phyloP scores from a whole-genome alignment of 2,888 invertebrate genomes.

The Onchidella celtica region DNA sequence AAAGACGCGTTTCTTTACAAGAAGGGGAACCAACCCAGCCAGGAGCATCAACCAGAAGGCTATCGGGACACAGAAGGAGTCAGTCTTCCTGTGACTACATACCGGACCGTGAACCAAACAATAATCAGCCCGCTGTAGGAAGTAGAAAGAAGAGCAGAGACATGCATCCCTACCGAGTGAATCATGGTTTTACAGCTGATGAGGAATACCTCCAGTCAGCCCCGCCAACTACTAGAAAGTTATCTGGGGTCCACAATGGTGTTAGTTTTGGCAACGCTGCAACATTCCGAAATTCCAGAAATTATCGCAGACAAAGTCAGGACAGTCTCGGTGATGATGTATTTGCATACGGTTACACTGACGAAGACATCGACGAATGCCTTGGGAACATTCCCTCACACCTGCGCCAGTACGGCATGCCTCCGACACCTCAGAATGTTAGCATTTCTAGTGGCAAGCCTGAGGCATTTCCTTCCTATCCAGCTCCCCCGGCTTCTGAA shows the following conservation, averaged over 20 bases:
- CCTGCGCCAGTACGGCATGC: constrained; percentile 42
- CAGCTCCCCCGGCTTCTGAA: no score
- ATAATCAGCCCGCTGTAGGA: neutral
- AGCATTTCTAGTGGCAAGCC: neutral
- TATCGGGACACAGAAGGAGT: neutral
- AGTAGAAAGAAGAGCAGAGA: neutral
- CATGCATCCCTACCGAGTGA: neutral
- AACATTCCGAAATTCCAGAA: neutral
- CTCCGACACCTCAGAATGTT: neutral
- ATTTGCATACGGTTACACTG: constrained; percentile 16
- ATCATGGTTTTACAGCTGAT: no score
- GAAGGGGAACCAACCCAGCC: neutral
- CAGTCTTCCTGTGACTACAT: neutral
- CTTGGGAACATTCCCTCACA: constrained; percentile 55
- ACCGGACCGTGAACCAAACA: neutral
- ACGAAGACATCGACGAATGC: constrained; percentile 55
- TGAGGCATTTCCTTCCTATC: no score
- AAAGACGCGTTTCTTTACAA: constrained; percentile 34
- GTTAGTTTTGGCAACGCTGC: neutral
- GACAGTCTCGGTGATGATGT: constrained; percentile 2
- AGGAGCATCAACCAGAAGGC: neutral
- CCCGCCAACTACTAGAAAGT: neutral
- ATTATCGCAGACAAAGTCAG: neutral
- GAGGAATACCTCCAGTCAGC: neutral
- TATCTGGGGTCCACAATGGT: neutral